These are phyloP conservation scores for Lepidostoma basale DNA, from an alignment of 1,140 invertebrate species.

Conservation along the genomic window DNA sequence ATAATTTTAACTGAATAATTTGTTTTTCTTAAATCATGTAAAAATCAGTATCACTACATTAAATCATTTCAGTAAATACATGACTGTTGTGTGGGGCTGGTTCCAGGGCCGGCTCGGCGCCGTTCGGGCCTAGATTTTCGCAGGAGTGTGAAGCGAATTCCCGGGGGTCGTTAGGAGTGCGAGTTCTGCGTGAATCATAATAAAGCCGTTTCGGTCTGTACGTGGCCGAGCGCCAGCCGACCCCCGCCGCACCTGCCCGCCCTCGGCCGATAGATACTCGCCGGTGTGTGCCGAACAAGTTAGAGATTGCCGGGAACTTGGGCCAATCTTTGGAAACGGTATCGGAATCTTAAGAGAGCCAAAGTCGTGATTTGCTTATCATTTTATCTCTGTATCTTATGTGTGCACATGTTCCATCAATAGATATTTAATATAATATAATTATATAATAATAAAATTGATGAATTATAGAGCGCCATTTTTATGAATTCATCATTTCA, in stretches of 20 bases:
- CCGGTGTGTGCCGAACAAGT: not conserved
- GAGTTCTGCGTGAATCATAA: conserved; percentile 46
- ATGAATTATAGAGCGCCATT: too few relatives aligned
- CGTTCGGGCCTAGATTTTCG: not conserved
- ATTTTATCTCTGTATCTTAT: too few relatives aligned
- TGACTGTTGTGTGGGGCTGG: not conserved
- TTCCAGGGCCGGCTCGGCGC: too few relatives aligned
- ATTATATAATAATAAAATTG: too few relatives aligned
- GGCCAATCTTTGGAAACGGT: conserved; percentile 1
- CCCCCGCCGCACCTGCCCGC: not conserved
- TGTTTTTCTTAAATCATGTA: too few relatives aligned
- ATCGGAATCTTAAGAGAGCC: not conserved
- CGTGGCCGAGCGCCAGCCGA: conserved; percentile 21
- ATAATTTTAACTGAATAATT: too few relatives aligned
- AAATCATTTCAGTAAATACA: not conserved
- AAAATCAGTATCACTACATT: too few relatives aligned
- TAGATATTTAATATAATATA: too few relatives aligned
- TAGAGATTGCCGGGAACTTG: conserved; percentile 5
- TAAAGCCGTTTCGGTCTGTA: conserved; percentile 34
- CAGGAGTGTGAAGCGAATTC: conserved; percentile 43
- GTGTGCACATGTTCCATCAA: too few relatives aligned
- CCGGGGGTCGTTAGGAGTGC: conserved; percentile 44
- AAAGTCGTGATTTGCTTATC: not conserved
- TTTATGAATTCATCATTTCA: too few relatives aligned
- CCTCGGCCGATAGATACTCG: not conserved